A percentile compares a stretch with the other conserved stretches of the same genome.
phyloP scores from a whole-genome alignment of 2,113 vertebrate species.

The Prunella himalayana region DNA sequence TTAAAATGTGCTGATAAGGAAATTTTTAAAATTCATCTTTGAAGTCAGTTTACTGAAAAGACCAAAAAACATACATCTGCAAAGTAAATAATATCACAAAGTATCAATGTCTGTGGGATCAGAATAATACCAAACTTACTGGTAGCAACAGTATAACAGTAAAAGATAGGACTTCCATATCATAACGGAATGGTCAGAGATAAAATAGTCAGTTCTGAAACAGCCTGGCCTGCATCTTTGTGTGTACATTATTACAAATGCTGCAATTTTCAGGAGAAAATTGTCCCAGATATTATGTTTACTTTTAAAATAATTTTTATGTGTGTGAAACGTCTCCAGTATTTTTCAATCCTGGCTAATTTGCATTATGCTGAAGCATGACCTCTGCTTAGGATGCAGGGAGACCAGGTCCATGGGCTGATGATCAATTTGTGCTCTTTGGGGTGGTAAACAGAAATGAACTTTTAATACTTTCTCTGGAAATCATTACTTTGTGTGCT shows the following conservation, averaged over 20 bases:
- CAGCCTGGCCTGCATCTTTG: background rate
- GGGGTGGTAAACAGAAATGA: background rate
- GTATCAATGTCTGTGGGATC: background rate
- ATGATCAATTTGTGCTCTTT: background rate
- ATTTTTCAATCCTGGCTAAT: background rate
- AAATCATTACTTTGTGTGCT: background rate
- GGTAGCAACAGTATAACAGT: background rate
- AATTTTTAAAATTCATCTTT: background rate
- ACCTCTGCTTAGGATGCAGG: background rate
- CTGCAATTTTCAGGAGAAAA: background rate
- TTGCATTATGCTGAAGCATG: background rate
- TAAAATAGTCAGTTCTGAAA: background rate
- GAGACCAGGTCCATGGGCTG: background rate
- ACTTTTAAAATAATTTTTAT: background rate
- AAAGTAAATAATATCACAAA: background rate
- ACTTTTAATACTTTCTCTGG: background rate
- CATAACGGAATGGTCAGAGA: background rate
- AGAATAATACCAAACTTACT: background rate
- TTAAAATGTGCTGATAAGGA: background rate
- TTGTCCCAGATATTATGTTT: background rate
- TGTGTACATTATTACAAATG: background rate
- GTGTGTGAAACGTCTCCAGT: accelerated
- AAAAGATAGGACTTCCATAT: background rate
- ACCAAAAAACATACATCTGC: background rate
- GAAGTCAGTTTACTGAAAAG: background rate